phyloP scores from a whole-genome alignment of 2,797 vertebrate species.

The Aldrovandia affinis region DNA sequence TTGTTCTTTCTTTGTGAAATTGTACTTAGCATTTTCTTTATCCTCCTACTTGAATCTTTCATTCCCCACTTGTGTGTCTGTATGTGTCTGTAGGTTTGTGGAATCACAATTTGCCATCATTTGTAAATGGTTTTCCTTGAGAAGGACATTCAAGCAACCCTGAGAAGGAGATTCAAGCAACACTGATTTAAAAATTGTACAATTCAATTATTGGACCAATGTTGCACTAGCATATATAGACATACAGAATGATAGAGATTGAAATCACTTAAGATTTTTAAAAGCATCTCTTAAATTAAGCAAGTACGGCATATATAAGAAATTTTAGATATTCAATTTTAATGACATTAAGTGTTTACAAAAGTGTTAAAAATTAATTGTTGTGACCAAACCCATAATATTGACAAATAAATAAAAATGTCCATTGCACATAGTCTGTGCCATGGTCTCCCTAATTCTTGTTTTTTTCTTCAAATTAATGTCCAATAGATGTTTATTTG shows the following conservation, averaged over 20 bases:
- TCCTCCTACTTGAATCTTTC: neutral
- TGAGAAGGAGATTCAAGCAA: too few species aligned
- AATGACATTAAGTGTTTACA: neutral
- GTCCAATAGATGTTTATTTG: neutral
- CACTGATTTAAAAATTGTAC: neutral
- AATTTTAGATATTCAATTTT: too few species aligned
- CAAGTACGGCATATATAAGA: too few species aligned
- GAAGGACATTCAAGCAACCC: neutral
- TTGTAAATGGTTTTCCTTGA: neutral
- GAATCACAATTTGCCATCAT: neutral
- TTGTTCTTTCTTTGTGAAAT: conserved; percentile 9
- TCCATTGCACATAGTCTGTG: neutral
- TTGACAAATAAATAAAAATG: neutral
- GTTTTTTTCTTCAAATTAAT: neutral
- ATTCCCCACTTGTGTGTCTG: neutral
- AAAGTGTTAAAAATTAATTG: too few species aligned
- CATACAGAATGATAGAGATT: too few species aligned
- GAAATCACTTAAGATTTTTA: too few species aligned
- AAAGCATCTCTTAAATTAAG: too few species aligned
- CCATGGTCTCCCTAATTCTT: neutral
- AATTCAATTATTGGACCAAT: neutral
- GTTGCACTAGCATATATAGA: too few species aligned
- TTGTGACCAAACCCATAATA: neutral
- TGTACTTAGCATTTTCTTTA: neutral
- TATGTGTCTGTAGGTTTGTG: neutral